Conservation (phyloP, 2,888 invertebrate genomes). For the Chrysolina haemoptera region DNA sequence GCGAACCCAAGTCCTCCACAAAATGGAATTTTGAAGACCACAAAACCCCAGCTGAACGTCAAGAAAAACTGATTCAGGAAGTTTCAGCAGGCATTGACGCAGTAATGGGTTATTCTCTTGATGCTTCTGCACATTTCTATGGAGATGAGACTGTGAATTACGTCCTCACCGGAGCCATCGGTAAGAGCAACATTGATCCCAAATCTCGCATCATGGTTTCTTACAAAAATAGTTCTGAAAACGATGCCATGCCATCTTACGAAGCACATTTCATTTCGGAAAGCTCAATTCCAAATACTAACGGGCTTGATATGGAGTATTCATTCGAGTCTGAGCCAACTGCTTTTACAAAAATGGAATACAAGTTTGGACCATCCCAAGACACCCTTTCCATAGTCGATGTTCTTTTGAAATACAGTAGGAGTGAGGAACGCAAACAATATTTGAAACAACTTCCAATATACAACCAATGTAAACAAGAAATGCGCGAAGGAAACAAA, state of each 20-base stretch:
- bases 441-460: constrained; percentile 70
- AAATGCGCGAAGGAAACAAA: constrained; percentile 73
- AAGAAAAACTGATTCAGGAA: constrained; percentile 72
- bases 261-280: constrained; percentile 72
- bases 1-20: constrained; percentile 31
- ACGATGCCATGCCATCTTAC: constrained; percentile 61
- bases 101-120: constrained; percentile 71
- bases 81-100: constrained; percentile 73
- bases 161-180: constrained; percentile 72
- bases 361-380: constrained; percentile 72
- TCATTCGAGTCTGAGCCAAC: constrained; percentile 73
- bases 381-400: constrained; percentile 58
- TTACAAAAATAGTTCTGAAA: constrained; percentile 66
- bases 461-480: constrained; percentile 71
- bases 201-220: constrained; percentile 74
- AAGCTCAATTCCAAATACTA: constrained; percentile 71
- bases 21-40: constrained; percentile 52
- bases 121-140: constrained; percentile 73
- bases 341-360: constrained; percentile 70
- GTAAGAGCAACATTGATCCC: constrained; percentile 73
- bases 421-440: constrained; percentile 71
- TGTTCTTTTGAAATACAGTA: constrained; percentile 69
- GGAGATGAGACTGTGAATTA: constrained; percentile 72
- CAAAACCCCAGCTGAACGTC: constrained; percentile 68
- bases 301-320: constrained; percentile 72